These are phyloP conservation scores for Leptocoma aspasia DNA, from an alignment of 2,113 vertebrate species.

Conservation along the genomic window DNA sequence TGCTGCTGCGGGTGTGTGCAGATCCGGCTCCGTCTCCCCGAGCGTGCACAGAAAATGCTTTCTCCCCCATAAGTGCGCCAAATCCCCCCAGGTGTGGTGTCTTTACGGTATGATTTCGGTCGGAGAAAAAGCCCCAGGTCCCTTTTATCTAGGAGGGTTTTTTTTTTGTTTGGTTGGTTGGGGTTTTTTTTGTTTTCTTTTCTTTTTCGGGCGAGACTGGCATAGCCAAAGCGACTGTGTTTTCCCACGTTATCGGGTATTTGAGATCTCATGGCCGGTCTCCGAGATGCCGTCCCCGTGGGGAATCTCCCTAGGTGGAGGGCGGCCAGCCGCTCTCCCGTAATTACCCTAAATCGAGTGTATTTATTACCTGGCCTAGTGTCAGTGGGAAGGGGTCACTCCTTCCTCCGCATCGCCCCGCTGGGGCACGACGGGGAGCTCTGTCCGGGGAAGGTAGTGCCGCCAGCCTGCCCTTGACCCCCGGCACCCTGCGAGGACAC, in stretches of 20 bases:
- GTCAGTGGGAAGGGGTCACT: neutral
- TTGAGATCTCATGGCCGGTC: neutral
- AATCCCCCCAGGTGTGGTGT: neutral
- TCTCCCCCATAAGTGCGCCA: neutral
- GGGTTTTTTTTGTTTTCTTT: too few species aligned
- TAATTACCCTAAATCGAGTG: neutral
- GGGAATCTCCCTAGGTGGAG: neutral
- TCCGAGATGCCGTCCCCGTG: neutral
- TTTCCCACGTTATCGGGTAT: neutral
- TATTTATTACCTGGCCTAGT: neutral
- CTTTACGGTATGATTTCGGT: neutral
- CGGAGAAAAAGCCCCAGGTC: neutral
- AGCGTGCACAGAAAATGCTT: neutral
- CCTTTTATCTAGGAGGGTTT: neutral
- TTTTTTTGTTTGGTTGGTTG: too few species aligned
- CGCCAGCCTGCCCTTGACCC: too few species aligned
- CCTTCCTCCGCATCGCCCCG: accelerated
- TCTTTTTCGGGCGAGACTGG: neutral
- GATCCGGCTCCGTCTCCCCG: neutral
- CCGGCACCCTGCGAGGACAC: neutral
- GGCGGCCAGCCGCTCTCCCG: neutral
- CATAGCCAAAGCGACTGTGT: neutral
- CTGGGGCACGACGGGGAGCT: neutral
- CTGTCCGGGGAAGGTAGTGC: accelerated
- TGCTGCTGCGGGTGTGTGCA: neutral